Conservation (phyloP, 2,113 vertebrate genomes). For the Rafetus swinhoei region DNA sequence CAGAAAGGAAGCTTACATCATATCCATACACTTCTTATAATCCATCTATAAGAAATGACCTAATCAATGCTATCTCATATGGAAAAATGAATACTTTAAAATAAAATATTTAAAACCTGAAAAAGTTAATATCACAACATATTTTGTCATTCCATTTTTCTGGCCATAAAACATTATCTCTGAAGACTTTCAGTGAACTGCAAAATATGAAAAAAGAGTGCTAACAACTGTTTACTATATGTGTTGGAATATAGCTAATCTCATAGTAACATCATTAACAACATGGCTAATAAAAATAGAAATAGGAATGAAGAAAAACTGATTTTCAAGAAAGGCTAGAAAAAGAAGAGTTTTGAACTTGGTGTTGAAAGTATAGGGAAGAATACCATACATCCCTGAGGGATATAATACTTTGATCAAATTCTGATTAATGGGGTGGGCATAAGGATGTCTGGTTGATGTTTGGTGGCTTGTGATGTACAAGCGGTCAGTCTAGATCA, state of each 20-base stretch:
- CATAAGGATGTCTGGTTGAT: too few species aligned
- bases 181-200: slow-evolving; percentile 22
- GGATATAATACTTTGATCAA: too few species aligned
- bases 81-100: slow-evolving; percentile 29
- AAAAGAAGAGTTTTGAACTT: neutral
- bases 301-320: slow-evolving; percentile 1
- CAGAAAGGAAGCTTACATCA: neutral
- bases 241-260: slow-evolving; percentile 16
- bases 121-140: slow-evolving; percentile 25
- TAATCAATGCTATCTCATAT: neutral
- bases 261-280: slow-evolving; percentile 46
- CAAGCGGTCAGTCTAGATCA: too few species aligned
- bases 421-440: too few species aligned
- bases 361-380: neutral
- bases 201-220: slow-evolving; percentile 17
- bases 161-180: slow-evolving; percentile 29
- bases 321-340: neutral
- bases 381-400: too few species aligned
- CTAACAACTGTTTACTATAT: slow-evolving; percentile 4
- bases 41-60: slow-evolving; percentile 6
- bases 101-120: slow-evolving; percentile 18
- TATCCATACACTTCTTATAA: slow-evolving; percentile 1
- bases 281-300: neutral
- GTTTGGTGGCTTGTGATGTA: too few species aligned
- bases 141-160: slow-evolving; percentile 40